Base-by-base conservation (phyloP, 2,113 vertebrate genomes). In the Suncus etruscus region DNA sequence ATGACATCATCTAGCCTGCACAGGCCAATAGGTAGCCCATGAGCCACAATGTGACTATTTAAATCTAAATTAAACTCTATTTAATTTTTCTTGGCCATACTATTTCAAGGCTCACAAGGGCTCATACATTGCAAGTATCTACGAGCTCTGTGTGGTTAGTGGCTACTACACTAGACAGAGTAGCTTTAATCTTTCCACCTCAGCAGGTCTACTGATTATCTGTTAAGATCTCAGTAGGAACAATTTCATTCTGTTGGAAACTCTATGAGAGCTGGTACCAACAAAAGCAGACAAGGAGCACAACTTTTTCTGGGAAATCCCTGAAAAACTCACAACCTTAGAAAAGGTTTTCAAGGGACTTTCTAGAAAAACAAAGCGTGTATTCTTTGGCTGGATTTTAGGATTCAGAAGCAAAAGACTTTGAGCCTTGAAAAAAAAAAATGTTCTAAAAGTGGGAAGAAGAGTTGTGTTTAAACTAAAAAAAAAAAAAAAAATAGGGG, bases 401-500 rank as follows among this genome's bases (percentile, higher is more conserved):
- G 11, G 74, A 31, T 76, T 69, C 77, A 63, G 65, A 78, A 86
- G 29, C 54, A 77, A 91, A 85, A 18, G 11, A 12, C 9, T 32
- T 50, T n/a, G 39, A n/a, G 0, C 18, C 16, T 86, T 86, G 80
- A 87, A 89, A 65, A 85, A 65, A 85, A 81, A 32, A 6, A 25
- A 61, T 31, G 24, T 15, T 68, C 31, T 48, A 47, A 84, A 91
- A 69, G 63, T 24, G 6, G 8, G 27, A 82, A 89, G 47, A 45
- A 14, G 3, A 27, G 1, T 1, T 16, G 7, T 47, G 72, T 72
- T 45, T 85, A 72, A 86, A 61, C 31, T 50, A 48, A 15, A 89
- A 92, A 86, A 31, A 89, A 14, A 89, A 92, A 86, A 31, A 86
- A 72, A 70, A 11, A 58, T 3, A 63, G 14, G 9, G 20, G 16